Percentiles rank a stretch among this genome's conserved stretches.
Conservation (phyloP, 2,797 vertebrate species). For the Anas capensis region DNA sequence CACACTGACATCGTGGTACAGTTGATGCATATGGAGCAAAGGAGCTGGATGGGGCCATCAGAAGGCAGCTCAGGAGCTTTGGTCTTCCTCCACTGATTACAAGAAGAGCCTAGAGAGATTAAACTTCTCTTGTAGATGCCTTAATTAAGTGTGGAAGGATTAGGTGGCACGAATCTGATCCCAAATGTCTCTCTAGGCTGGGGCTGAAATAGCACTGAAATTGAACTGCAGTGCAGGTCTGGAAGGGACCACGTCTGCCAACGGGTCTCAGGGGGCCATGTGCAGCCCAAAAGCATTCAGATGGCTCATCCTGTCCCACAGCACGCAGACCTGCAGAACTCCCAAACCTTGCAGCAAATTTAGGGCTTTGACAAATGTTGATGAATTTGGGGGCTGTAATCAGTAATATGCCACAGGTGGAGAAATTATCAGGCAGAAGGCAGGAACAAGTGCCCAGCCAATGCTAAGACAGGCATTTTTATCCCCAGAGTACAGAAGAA, state of each 20-base stretch:
- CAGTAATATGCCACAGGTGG: too few species aligned
- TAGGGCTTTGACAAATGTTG: too few species aligned
- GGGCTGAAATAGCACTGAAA: background rate
- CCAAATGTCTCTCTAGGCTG: background rate
- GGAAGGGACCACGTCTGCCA: background rate
- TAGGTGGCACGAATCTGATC: background rate
- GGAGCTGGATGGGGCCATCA: fast-evolving
- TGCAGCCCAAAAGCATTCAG: too few species aligned
- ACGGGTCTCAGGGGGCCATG: too few species aligned
- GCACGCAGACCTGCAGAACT: too few species aligned
- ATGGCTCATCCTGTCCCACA: too few species aligned
- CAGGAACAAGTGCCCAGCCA: too few species aligned
- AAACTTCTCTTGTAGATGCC: background rate
- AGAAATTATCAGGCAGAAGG: too few species aligned
- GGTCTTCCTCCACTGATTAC: background rate
- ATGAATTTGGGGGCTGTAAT: too few species aligned
- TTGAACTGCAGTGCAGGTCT: background rate
- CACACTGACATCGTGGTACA: fast-evolving
- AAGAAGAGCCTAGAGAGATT: background rate
- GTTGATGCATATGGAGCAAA: background rate
- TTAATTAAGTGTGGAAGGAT: background rate
- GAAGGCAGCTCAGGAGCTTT: background rate
- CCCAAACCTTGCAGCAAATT: too few species aligned
- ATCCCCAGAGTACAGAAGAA: too few species aligned
- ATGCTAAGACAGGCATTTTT: too few species aligned